A percentile compares a stretch with the other conserved stretches of the same genome.
phyloP scores from a whole-genome alignment of 2,797 vertebrate species.

The Pseudochirops cupreus region DNA sequence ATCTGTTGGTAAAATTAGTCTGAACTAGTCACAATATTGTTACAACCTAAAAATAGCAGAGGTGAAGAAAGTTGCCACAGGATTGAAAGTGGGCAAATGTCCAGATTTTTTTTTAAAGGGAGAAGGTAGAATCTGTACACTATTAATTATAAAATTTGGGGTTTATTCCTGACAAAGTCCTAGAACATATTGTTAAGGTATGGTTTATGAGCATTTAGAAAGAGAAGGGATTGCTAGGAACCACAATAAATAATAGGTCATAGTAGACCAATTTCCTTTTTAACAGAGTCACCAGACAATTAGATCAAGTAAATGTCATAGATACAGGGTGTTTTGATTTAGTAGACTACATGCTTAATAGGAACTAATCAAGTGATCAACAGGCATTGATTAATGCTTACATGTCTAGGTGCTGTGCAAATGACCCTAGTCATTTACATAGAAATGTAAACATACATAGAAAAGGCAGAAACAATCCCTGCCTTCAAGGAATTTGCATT shows the following conservation, averaged over 20 bases:
- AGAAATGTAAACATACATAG: background rate
- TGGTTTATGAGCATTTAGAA: background rate
- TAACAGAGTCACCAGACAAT: background rate
- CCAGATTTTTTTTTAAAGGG: background rate
- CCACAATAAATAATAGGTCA: background rate
- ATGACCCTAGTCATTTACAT: background rate
- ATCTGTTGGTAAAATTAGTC: background rate
- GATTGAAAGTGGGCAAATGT: background rate
- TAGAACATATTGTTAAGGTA: background rate
- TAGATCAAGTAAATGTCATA: background rate
- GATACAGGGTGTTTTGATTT: background rate
- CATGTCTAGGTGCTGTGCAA: background rate
- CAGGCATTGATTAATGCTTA: background rate
- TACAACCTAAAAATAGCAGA: background rate
- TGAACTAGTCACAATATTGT: background rate
- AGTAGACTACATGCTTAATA: background rate
- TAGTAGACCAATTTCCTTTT: background rate
- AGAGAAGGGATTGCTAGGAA: background rate
- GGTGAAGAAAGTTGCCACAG: background rate
- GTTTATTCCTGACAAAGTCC: background rate
- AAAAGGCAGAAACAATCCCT: background rate
- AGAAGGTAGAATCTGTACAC: background rate
- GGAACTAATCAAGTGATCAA: background rate
- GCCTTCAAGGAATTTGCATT: background rate
- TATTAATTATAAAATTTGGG: background rate